Conservation (phyloP, 2,888 invertebrate species). For the Candidula unifasciata region DNA sequence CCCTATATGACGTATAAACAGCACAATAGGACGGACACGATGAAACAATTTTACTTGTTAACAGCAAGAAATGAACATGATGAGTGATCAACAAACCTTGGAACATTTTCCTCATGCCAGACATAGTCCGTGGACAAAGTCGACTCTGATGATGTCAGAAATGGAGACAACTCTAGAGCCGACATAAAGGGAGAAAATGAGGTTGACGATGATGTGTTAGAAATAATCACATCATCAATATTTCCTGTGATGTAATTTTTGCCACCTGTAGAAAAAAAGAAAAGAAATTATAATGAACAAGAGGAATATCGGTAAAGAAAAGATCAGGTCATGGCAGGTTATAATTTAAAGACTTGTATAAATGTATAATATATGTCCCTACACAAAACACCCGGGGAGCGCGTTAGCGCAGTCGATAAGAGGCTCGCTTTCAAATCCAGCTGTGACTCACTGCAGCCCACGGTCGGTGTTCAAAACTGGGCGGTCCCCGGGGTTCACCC, state of each 20-base stretch:
- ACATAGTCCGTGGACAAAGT: not conserved
- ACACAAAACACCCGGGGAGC: too few species aligned
- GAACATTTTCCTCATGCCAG: conserved; percentile 38
- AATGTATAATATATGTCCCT: too few species aligned
- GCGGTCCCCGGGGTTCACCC: too few species aligned
- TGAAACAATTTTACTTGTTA: not conserved
- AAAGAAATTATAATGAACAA: not conserved
- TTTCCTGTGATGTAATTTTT: not conserved
- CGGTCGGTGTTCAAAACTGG: too few species aligned
- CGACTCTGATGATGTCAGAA: not conserved
- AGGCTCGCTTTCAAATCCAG: too few species aligned
- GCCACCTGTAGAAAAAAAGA: not conserved
- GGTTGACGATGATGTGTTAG: not conserved
- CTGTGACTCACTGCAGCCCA: too few species aligned
- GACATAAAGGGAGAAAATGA: not conserved
- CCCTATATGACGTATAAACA: too few species aligned
- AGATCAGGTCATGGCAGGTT: not conserved
- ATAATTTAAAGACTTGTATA: not conserved
- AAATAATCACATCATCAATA: not conserved
- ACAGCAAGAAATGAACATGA: not conserved
- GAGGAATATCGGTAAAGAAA: not conserved
- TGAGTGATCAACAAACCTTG: conserved; percentile 19
- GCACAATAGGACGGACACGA: too few species aligned
- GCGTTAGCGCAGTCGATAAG: too few species aligned
- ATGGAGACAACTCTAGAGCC: not conserved